Evolutionary conservation across 1,140 invertebrate species (phyloP).

Genomic region (Asobara japonica): DNA sequence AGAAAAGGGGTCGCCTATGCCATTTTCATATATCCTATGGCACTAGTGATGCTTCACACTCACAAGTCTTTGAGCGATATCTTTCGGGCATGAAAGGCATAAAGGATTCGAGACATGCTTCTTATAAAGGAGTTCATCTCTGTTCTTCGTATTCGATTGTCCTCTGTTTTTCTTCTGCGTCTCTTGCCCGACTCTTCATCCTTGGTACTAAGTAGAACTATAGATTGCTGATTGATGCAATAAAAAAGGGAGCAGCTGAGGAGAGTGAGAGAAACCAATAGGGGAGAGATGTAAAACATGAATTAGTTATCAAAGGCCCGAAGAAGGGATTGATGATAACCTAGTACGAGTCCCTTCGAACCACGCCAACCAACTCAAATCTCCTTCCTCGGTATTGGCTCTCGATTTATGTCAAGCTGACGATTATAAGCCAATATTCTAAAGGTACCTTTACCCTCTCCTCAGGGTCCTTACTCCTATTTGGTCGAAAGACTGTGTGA

Average conservation of each 20-base stretch:
- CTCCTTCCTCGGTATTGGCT: not conserved
- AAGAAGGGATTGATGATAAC: constrained; percentile 63
- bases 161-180: not conserved
- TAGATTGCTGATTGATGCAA: constrained; percentile 61
- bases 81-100: constrained; percentile 41
- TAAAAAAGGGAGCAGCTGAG: constrained; percentile 55
- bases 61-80: constrained; percentile 59
- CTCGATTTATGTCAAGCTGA: constrained; percentile 24
- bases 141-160: not conserved
- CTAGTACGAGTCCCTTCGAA: constrained; percentile 53
- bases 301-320: constrained; percentile 67
- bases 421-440: not conserved
- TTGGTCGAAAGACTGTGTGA: constrained; percentile 38
- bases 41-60: constrained; percentile 52
- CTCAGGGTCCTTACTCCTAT: constrained; percentile 13
- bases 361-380: constrained; percentile 21
- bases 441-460: constrained; percentile 15
- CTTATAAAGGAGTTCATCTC: not conserved
- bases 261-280: constrained; percentile 28
- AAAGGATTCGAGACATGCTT: not conserved
- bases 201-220: not conserved
- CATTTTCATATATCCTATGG: constrained; percentile 21
- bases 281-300: constrained; percentile 59
- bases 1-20: constrained; percentile 20
- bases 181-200: constrained; percentile 37